Conservation (phyloP, 2,888 invertebrate genomes). For the Phorcus lineatus region DNA sequence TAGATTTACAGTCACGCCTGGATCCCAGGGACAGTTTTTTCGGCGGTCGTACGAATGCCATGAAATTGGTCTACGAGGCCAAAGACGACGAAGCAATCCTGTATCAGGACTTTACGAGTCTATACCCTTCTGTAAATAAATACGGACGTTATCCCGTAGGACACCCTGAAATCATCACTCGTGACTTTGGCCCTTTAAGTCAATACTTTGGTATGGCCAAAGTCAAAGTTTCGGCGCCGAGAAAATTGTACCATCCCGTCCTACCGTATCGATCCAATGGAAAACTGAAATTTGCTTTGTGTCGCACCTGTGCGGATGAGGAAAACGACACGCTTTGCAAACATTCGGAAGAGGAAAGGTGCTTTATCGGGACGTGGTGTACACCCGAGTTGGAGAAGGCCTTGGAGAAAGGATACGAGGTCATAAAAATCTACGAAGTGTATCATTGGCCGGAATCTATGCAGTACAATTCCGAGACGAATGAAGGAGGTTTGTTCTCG, state of each 20-base stretch:
- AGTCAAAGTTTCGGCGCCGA: constrained; percentile 51
- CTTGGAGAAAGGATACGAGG: background rate
- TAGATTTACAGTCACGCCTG: constrained; percentile 28
- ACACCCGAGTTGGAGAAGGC: background rate
- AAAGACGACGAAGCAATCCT: constrained; percentile 42
- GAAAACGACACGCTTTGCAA: background rate
- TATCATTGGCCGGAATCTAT: constrained; percentile 49
- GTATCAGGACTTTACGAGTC: constrained; percentile 45
- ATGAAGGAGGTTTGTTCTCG: constrained; percentile 58
- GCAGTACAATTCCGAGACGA: constrained; percentile 39
- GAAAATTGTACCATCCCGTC: constrained; percentile 53
- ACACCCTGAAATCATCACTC: background rate
- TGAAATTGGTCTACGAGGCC: constrained; percentile 45
- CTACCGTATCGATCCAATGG: too few species aligned
- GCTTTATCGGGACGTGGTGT: background rate
- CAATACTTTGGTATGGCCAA: constrained; percentile 41
- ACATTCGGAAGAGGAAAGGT: background rate
- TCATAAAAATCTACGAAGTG: background rate
- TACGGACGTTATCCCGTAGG: background rate
- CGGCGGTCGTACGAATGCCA: constrained; percentile 56
- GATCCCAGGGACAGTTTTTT: constrained; percentile 55
- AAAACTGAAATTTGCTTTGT: too few species aligned
- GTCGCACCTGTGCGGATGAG: constrained; percentile 34
- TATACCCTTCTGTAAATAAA: background rate
- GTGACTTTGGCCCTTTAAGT: constrained; percentile 39